Evolutionary conservation across 1,140 invertebrate genomes (phyloP), one percentile per base, ranked within the genome.

Genomic region (Cyclina sinensis): DNA sequence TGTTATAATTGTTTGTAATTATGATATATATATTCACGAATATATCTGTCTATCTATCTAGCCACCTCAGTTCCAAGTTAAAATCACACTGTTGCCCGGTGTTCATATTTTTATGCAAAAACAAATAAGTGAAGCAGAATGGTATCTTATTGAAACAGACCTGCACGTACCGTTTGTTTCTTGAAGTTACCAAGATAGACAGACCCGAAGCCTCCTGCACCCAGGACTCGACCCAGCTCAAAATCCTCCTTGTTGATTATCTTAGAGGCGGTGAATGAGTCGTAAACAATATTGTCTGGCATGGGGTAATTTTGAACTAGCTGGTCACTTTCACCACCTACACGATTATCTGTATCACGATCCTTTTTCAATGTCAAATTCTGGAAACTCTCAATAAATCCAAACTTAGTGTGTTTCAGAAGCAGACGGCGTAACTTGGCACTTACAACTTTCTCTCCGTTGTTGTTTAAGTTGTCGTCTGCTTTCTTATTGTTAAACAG

Each of bases 131-230:
- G n/a, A n/a, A n/a, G n/a, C n/a, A n/a, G n/a, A n/a, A n/a, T n/a
- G n/a, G n/a, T n/a, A n/a, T n/a, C n/a, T n/a, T n/a, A n/a, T n/a
- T n/a, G n/a, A n/a, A n/a, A n/a, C n/a, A n/a, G n/a, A n/a, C n/a
- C n/a, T n/a, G 4, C 14, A 57, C 30, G 14, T 14, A 87, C 51
- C 16, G 86, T 73, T 27, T 89, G 46, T 2, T 84, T 57, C 11
- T 86, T 87, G 37, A 79, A 91, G 16, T 43, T 78, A 43, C 89
- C 94, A 35, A 89, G 48, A 90, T 92, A 94, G 5, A 94, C 93
- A 9, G 92, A 90, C 2, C 94, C 94, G 81, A 94, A 94, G 3
- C 94, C 94, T 0, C 93, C 93, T 0, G 90, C 32, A 3, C 93
- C 93, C 3, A 94, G 68, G 32, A 92, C 83, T 12, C 62, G 89